These are phyloP conservation scores for Hyalella azteca DNA, from an alignment of 2,888 invertebrate genomes.

Conservation along the genomic window DNA sequence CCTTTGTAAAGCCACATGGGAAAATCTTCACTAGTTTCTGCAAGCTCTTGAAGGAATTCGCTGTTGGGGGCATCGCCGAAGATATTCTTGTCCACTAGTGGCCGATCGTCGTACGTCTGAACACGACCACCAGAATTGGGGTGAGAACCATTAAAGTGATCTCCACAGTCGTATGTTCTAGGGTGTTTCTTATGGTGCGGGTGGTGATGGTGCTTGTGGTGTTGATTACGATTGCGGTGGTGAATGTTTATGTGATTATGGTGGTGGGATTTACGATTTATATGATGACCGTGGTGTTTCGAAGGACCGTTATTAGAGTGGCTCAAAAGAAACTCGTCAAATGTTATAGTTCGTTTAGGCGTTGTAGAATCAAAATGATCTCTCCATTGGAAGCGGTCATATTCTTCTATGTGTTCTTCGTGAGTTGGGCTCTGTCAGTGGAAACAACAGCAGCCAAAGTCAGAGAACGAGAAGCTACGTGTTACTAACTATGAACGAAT, in stretches of 20 bases:
- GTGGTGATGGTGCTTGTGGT: background rate
- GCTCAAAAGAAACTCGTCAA: background rate
- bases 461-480: background rate
- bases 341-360: background rate
- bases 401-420: conserved; percentile 28
- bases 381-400: conserved; percentile 27
- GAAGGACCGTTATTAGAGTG: background rate
- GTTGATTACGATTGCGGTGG: background rate
- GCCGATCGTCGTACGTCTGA: conserved; percentile 8
- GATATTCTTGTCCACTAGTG: conserved; percentile 11
- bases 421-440: conserved; percentile 27
- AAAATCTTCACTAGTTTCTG: conserved; percentile 34
- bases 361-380: conserved; percentile 21
- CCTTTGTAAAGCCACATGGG: conserved; percentile 29
- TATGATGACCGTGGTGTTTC: conserved; percentile 22
- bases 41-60: conserved; percentile 32
- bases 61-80: conserved; percentile 25
- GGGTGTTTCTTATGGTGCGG: background rate
- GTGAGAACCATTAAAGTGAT: conserved; percentile 34
- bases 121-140: conserved; percentile 30
- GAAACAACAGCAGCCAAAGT: conserved; percentile 24
- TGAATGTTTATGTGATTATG: background rate
- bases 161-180: background rate
- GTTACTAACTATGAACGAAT: too few relatives aligned
- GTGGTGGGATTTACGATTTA: background rate